A percentile compares a stretch with the other conserved stretches of the same genome.
Evolutionary conservation across 1,140 invertebrate species (phyloP).

Genomic region (Himalopsyche phryganea): DNA sequence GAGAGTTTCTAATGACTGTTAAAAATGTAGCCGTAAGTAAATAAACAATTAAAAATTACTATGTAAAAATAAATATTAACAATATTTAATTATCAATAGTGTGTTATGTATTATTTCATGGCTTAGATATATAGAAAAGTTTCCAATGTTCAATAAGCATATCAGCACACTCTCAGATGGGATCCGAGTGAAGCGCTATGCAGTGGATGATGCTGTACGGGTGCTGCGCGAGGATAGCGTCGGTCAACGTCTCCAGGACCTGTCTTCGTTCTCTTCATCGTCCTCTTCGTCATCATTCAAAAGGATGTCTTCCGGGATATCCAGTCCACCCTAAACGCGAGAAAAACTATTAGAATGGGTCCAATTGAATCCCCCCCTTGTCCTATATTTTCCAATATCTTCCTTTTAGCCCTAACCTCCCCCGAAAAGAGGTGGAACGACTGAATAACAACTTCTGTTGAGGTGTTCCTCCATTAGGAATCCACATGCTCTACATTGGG

Average conservation of each 20-base stretch:
- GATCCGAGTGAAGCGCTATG: neutral
- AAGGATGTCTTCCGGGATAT: conserved; percentile 43
- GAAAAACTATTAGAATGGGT: neutral
- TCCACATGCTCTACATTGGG: too few species aligned
- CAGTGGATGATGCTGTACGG: neutral
- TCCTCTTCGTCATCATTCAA: conserved; percentile 59
- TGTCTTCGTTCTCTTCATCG: conserved; percentile 56
- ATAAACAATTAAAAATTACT: neutral
- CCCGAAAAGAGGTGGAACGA: too few species aligned
- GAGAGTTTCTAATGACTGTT: neutral
- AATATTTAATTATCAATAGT: neutral
- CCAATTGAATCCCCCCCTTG: neutral
- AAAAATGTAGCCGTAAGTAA: neutral
- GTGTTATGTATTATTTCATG: neutral
- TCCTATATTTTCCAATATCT: too few species aligned
- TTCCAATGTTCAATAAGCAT: too few species aligned
- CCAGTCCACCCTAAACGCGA: conserved; percentile 27
- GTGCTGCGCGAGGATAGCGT: neutral
- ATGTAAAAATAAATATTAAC: neutral
- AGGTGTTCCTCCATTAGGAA: too few species aligned
- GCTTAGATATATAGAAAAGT: neutral
- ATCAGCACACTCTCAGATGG: too few species aligned
- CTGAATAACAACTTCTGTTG: too few species aligned
- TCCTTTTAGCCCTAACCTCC: too few species aligned
- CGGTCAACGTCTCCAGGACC: conserved; percentile 58